Percentiles rank a stretch among this genome's conserved stretches.
phyloP scores from a whole-genome alignment of 1,140 invertebrate species.

The Drosophila lacertosa region DNA sequence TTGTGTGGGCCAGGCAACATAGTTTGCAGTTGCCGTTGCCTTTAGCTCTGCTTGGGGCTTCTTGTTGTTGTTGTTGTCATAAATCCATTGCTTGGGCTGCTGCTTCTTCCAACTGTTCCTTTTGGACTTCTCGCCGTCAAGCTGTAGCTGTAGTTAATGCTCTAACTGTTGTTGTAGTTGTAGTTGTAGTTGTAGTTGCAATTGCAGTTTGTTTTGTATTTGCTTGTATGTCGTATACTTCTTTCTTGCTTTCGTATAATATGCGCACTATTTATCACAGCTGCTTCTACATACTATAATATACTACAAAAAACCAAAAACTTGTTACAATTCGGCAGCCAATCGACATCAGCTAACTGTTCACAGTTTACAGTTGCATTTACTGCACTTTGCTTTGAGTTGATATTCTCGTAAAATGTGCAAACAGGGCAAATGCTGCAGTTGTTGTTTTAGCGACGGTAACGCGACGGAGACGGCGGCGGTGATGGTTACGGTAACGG shows the following conservation, averaged over 20 bases:
- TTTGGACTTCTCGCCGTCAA: slow-evolving; percentile 9
- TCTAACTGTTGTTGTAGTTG: slow-evolving; percentile 15
- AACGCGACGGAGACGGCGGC: slow-evolving; percentile 20
- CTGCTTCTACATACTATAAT: slow-evolving; percentile 82
- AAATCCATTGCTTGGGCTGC: slow-evolving; percentile 68
- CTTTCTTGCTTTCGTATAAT: slow-evolving; percentile 73
- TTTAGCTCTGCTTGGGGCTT: slow-evolving; percentile 34
- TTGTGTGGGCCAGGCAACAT: slow-evolving; percentile 43
- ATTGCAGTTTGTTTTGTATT: slow-evolving; percentile 27
- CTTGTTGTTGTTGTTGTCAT: slow-evolving; percentile 61
- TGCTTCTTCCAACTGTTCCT: slow-evolving; percentile 16
- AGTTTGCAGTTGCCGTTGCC: slow-evolving; percentile 37
- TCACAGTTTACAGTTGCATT: slow-evolving; percentile 12
- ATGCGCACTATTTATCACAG: slow-evolving; percentile 84
- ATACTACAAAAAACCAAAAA: slow-evolving; percentile 48
- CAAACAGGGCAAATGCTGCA: slow-evolving; percentile 24
- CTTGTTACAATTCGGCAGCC: slow-evolving; percentile 23
- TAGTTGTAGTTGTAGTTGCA: slow-evolving; percentile 22
- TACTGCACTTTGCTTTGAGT: slow-evolving; percentile 3
- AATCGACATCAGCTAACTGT: slow-evolving; percentile 20
- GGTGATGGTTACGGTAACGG: too few species aligned
- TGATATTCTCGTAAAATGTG: slow-evolving; percentile 18
- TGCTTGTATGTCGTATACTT: slow-evolving; percentile 43
- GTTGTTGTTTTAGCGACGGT: slow-evolving; percentile 57
- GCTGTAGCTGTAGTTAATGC: slow-evolving; percentile 13